Conservation (phyloP, 1,140 invertebrate genomes). For the Achatina immaculata region DNA sequence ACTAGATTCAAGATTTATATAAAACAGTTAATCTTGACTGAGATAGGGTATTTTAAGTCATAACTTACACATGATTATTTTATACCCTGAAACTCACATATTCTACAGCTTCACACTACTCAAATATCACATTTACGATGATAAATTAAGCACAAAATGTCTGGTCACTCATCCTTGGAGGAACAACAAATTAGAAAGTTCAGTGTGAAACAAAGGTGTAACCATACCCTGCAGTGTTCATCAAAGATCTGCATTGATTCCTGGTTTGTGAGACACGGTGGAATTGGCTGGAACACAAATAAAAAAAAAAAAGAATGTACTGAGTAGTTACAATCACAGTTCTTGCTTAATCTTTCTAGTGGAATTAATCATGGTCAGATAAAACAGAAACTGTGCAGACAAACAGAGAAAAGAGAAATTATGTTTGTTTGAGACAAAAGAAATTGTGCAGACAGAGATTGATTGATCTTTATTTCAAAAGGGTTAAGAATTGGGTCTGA, state of each 20-base stretch:
- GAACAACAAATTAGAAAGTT: neutral
- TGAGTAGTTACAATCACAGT: no score
- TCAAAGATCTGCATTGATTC: slow-evolving; percentile 87
- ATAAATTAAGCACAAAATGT: neutral
- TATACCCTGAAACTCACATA: neutral
- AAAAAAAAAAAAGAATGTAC: slow-evolving; percentile 8
- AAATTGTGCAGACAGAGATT: no score
- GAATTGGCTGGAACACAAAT: slow-evolving; percentile 80
- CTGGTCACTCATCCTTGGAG: neutral
- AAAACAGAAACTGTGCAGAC: no score
- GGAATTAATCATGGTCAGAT: no score
- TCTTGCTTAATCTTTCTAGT: no score
- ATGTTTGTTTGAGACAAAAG: no score
- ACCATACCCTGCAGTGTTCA: slow-evolving; percentile 82
- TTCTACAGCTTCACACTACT: neutral
- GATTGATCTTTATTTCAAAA: no score
- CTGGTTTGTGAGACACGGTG: slow-evolving; percentile 82
- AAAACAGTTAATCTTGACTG: no score
- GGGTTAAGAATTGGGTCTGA: no score
- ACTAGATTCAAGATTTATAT: no score
- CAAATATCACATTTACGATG: neutral
- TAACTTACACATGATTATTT: neutral
- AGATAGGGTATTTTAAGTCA: no score
- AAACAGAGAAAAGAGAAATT: no score
- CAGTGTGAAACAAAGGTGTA: neutral